Evolutionary conservation across 2,888 invertebrate species (phyloP).

Genomic region (Linnaemya tessellans): DNA sequence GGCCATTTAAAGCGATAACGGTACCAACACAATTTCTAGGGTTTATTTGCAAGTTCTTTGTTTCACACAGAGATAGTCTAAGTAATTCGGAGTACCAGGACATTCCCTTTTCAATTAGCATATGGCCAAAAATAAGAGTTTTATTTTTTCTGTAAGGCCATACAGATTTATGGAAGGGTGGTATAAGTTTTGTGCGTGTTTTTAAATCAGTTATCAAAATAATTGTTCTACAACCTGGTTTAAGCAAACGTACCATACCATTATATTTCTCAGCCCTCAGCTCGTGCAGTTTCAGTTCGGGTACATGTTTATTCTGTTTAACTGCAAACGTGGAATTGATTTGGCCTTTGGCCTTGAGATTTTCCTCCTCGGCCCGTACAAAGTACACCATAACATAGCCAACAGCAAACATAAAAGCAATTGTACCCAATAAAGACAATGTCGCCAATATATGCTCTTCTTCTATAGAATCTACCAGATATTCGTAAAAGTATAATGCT

Average conservation of each 20-base stretch:
- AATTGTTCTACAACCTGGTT: conserved; percentile 97
- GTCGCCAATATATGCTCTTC: conserved; percentile 91
- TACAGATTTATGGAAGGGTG: conserved; percentile 95
- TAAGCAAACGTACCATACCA: conserved; percentile 94
- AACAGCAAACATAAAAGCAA: conserved; percentile 89
- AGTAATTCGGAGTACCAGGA: conserved; percentile 96
- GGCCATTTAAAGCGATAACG: conserved; percentile 97
- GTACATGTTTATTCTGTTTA: conserved; percentile 76
- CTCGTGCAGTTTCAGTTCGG: conserved; percentile 94
- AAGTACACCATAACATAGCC: conserved; percentile 94
- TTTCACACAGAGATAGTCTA: conserved; percentile 92
- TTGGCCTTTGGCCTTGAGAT: conserved; percentile 80
- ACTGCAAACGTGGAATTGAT: conserved; percentile 73
- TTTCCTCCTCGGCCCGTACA: conserved; percentile 84
- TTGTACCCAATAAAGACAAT: conserved; percentile 90
- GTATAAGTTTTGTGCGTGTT: conserved; percentile 92
- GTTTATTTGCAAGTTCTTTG: conserved; percentile 93
- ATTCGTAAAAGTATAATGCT: conserved; percentile 88
- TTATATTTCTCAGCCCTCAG: conserved; percentile 97
- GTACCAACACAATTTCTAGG: conserved; percentile 98
- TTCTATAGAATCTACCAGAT: conserved; percentile 88
- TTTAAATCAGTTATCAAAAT: conserved; percentile 95
- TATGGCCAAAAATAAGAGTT: conserved; percentile 96
- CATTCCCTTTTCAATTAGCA: conserved; percentile 95
- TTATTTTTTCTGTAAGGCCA: conserved; percentile 99